Base-by-base conservation (phyloP, 2,113 vertebrate species). In the Osmerus eperlanus region DNA sequence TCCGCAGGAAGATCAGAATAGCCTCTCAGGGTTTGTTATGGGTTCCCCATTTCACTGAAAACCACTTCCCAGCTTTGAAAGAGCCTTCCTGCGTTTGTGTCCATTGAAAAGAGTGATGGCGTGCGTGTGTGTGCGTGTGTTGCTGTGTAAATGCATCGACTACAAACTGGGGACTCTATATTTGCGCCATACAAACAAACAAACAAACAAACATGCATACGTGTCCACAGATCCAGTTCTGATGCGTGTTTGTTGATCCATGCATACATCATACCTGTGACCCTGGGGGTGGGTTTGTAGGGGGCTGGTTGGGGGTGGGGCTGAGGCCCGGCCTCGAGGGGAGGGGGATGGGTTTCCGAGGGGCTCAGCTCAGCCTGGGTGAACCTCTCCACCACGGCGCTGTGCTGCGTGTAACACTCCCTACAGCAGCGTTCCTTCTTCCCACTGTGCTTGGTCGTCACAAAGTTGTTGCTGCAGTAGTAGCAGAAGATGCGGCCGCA, bases 401-500 rank as follows among this genome's bases (percentile, higher is more conserved):
- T 86, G 68, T 94, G 89, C 72, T 94, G 94, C 56, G 58, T 92
- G 87, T 94, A 96, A 83, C 97, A 99, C 76, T 94, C 92, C 53
- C 74, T 90, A 82, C 97, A 99, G 86, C 96, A 98, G 72, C 96
- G 95, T 78, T 98, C 96, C 87, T 96, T 97, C 83, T 93, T 96
- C 62, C 91, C 92, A 0, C 92, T 88, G 16, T 82, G 89, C 85
- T 93, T 95, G 21, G 90, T 94, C 88, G 90, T 86, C 55, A 91
- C 91, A 65, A 92, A 96, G 90, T 97, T 94, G 90, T 96, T 97
- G 88, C 96, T 95, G 91, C 96, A 99, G 90, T 97, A 95, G 86
- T 98, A 98, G 80, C 97, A 99, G 91, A 98, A 98, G 83, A 95
- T 91, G 61, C 90, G 93, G 12, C 95, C 94, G 2, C 97, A 99